Evolutionary conservation across 2,797 vertebrate genomes (phyloP), one percentile per base, ranked within the genome.

Genomic region (Coranthus polyacanthus): DNA sequence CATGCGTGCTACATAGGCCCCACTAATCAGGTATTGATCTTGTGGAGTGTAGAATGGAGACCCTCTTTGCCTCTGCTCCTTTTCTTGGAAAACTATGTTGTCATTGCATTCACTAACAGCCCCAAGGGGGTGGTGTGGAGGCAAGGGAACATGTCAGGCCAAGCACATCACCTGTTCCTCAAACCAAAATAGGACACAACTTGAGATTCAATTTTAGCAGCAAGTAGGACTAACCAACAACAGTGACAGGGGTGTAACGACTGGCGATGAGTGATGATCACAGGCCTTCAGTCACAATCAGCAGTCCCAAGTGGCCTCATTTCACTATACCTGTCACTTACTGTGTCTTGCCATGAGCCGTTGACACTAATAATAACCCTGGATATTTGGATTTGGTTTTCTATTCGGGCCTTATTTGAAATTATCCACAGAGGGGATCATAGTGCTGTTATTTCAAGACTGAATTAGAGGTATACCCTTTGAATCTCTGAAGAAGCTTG

Each of bases 181-280:
- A 26, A 75, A 81, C 90, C 85, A 86, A 92, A 92, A 92, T 92
- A 93, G 91, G 88, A 85, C 89, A 88, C 86, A 85, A 91, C 87
- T 92, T 91, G 86, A 92, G 90, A 92, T 92, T 92, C 89, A 90
- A 85, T 92, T 92, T 93, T 92, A 92, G 92, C 85, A 88, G 83
- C 85, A 79, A 79, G 87, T 44, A 75, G 58, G 70, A 53, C 66
- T 73, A 60, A 77, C 77, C 34, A 12, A 86, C 67, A 54, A 84
- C 80, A 72, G 79, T 45, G 72, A 81, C 73, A 75, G 75, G 81
- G 75, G 65, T 75, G 79, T 75, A 87, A 85, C 68, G 75, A 26
- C 79, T 18, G 57, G 38, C 51, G 85, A 75, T 85, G 92, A 93
- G 74, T 91, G 91, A 94, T 79, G 86, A 86, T 87, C 74, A 29